A percentile compares a stretch with the other conserved stretches of the same genome.
These are phyloP conservation scores for Epinotia ramella DNA, from an alignment of 2,888 invertebrate genomes.

Conservation along the genomic window DNA sequence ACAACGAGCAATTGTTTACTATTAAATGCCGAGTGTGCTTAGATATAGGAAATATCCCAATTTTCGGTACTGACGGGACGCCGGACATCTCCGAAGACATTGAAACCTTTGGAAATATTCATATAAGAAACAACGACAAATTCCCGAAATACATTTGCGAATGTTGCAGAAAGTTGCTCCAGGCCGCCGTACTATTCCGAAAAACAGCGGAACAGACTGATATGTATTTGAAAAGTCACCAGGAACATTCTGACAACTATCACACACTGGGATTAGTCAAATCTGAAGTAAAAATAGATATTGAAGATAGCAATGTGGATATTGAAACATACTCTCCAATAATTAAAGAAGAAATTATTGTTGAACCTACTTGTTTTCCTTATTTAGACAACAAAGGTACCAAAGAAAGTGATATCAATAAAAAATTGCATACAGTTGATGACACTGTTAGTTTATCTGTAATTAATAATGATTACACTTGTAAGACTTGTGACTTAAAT, in stretches of 20 bases:
- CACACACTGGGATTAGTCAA: not conserved
- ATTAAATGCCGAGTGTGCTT: slow-evolving; percentile 37
- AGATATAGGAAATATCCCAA: slow-evolving; percentile 17
- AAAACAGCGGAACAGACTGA: slow-evolving; percentile 44
- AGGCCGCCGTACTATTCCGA: slow-evolving; percentile 46
- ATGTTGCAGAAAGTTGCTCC: slow-evolving; percentile 41
- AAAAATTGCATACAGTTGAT: not conserved
- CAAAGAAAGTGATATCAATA: not conserved
- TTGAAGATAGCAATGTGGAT: not conserved
- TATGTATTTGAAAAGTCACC: slow-evolving; percentile 14
- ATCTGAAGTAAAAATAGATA: slow-evolving; percentile 10
- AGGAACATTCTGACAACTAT: not conserved
- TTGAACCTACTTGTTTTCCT: slow-evolving; percentile 10
- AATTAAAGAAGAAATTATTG: slow-evolving; percentile 27
- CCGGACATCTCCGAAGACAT: slow-evolving; percentile 27
- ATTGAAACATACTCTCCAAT: not conserved
- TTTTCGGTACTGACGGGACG: slow-evolving; percentile 20
- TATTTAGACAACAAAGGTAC: not conserved
- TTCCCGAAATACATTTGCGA: slow-evolving; percentile 44
- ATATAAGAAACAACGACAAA: slow-evolving; percentile 27
- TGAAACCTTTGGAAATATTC: slow-evolving; percentile 27
- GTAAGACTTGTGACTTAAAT: slow-evolving; percentile 27
- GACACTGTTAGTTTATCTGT: not conserved
- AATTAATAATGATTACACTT: not conserved
- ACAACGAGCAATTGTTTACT: not conserved